phyloP scores from a whole-genome alignment of 2,797 vertebrate genomes.

The Notolabrus celidotus region DNA sequence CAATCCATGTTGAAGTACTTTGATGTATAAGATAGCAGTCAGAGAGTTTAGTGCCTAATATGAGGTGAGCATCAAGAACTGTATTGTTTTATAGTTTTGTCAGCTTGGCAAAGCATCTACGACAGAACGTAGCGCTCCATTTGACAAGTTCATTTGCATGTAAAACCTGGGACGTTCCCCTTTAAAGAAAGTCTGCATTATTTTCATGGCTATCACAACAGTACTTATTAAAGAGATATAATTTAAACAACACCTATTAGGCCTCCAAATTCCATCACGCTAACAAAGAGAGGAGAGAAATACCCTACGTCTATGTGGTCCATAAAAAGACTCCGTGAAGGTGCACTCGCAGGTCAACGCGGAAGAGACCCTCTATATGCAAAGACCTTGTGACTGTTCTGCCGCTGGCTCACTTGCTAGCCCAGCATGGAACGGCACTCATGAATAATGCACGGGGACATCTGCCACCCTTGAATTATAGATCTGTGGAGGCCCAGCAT shows the following conservation, averaged over 20 bases:
- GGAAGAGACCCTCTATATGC: slow-evolving; percentile 70
- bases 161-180: neutral
- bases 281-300: slow-evolving; percentile 22
- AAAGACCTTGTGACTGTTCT: slow-evolving; percentile 70
- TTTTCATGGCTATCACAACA: slow-evolving; percentile 8
- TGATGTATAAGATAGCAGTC: too few relatives aligned
- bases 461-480: slow-evolving; percentile 89
- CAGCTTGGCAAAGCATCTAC: neutral
- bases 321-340: slow-evolving; percentile 48
- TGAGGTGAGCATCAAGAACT: too few relatives aligned
- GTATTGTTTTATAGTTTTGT: too few relatives aligned
- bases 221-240: slow-evolving; percentile 2
- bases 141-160: neutral
- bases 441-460: slow-evolving; percentile 87
- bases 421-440: slow-evolving; percentile 75
- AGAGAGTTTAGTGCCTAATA: too few relatives aligned
- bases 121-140: neutral
- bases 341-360: slow-evolving; percentile 68
- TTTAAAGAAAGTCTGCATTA: slow-evolving; percentile 5
- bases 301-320: slow-evolving; percentile 27
- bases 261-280: slow-evolving; percentile 24
- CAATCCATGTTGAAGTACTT: too few relatives aligned
- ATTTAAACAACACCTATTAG: neutral
- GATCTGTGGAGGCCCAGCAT: slow-evolving; percentile 84
- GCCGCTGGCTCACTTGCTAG: slow-evolving; percentile 68